These are phyloP conservation scores for Thunnus albacares DNA, from an alignment of 2,797 vertebrate species.

Conservation along the genomic window DNA sequence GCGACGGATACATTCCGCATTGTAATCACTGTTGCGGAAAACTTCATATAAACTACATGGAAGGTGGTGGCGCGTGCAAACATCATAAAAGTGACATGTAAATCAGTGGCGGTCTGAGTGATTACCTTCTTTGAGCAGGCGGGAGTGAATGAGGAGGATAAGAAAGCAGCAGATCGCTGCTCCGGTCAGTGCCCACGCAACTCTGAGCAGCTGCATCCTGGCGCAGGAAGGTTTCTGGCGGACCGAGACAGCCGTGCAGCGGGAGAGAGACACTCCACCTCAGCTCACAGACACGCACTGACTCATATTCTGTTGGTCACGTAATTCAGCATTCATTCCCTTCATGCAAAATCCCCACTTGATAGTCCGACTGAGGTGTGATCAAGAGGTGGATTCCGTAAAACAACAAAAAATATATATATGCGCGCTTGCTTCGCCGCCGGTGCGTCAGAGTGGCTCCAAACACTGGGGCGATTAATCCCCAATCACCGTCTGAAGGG, in stretches of 20 bases:
- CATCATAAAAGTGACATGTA: background rate
- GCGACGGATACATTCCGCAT: background rate
- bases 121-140: conserved; percentile 98
- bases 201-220: conserved; percentile 98
- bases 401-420: background rate
- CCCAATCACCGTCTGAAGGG: conserved; percentile 56
- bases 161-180: conserved; percentile 98
- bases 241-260: conserved; percentile 65
- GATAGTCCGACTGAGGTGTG: conserved; percentile 62
- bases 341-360: conserved; percentile 46
- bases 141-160: conserved; percentile 94
- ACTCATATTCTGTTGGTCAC: conserved; percentile 66
- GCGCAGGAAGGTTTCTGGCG: conserved; percentile 71
- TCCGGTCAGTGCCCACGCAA: conserved; percentile 97
- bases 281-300: conserved; percentile 75
- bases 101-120: background rate
- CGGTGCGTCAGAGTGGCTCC: conserved; percentile 71
- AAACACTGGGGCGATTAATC: conserved; percentile 67
- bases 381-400: conserved; percentile 32
- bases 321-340: conserved; percentile 39
- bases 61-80: background rate
- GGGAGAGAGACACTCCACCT: conserved; percentile 62
- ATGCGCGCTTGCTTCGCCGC: conserved; percentile 46
- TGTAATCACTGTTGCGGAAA: conserved; percentile 32
- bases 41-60: conserved; percentile 39